A percentile compares a stretch with the other conserved stretches of the same genome.
These are phyloP conservation scores for Gasterosteus nipponicus DNA, from an alignment of 2,113 vertebrate genomes.

Conservation along the genomic window DNA sequence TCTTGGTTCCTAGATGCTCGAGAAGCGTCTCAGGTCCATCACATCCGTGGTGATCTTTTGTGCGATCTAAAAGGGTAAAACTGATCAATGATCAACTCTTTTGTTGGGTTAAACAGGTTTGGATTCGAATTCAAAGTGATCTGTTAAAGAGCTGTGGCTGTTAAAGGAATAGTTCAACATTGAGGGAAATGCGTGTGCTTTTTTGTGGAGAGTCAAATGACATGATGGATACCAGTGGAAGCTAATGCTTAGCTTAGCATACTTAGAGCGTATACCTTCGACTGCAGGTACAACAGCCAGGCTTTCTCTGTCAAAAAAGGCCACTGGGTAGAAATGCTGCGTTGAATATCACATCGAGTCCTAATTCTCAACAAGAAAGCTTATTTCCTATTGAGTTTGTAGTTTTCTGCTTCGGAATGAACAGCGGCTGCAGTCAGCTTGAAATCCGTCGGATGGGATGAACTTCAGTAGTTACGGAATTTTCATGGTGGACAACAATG, in stretches of 20 bases:
- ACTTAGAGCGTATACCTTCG: not conserved
- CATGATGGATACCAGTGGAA: not conserved
- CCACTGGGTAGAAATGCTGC: not conserved
- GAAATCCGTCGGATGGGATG: not conserved
- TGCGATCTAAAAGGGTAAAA: slow-evolving; percentile 1
- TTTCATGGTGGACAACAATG: not conserved
- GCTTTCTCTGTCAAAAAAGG: not conserved
- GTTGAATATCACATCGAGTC: too few relatives aligned
- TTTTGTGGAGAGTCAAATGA: not conserved
- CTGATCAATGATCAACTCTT: not conserved
- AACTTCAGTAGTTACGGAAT: not conserved
- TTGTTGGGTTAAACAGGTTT: slow-evolving; percentile 4
- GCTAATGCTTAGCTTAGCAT: slow-evolving; percentile 16
- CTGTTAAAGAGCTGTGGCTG: not conserved
- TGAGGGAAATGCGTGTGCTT: not conserved
- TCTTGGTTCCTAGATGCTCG: slow-evolving; percentile 42
- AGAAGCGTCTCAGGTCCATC: slow-evolving; percentile 21
- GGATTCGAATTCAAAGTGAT: not conserved
- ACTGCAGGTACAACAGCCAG: not conserved
- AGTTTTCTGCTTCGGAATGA: not conserved
- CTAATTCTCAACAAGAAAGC: not conserved
- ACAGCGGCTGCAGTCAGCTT: slow-evolving; percentile 21
- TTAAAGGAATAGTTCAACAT: not conserved
- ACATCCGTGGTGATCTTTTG: not conserved
- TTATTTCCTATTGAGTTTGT: not conserved